Evolutionary conservation across 2,113 vertebrate species (phyloP), one percentile per base, ranked within the genome.

Genomic region (Pelobates fuscus): DNA sequence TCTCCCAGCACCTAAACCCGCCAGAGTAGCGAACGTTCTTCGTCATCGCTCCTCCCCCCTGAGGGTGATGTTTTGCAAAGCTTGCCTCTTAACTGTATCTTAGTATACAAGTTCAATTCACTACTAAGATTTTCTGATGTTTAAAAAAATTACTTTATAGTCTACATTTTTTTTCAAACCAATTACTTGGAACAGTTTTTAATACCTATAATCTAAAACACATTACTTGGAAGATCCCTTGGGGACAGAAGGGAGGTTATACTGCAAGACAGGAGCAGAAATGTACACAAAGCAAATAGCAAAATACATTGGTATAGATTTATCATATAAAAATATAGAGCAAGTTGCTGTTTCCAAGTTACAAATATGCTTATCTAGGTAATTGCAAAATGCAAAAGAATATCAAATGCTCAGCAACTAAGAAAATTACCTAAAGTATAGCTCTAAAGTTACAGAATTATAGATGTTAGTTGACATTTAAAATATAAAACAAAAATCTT

Each of bases 121-220:
- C 12, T 29, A 7, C 58, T 58, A 24, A 15, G 20, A 24, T 23
- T 58, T 12, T 18, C 54, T 60, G 26, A 3, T 60, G 24, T 60
- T 27, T 18, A 15, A 60, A 60, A 58, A 60, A 60, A 29, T 15
- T 11, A 18, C 58, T 60, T 60, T 27, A 60, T 8, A 60, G 26
- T 27, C 25, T 60, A 15, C 25, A 15, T 5, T 60, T 60, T 60
- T 27, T 60, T 14, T 7, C 58, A 60, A 60, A 60, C 23, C 58
- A 29, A 60, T 60, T 60, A 60, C 58, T 25, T 18, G 26, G 24
- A 60, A 60, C 58, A 60, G 24, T 60, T 30, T 60, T 27, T 60
- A 29, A 60, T 27, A 29, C 15, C 58, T 25, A 24, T 10, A 60
- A 60, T 60, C 58, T 60, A 60, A 60, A 60, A 29, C 15, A 60